Base-by-base conservation (phyloP, 2,888 invertebrate species). In the Drosophila putrida region DNA sequence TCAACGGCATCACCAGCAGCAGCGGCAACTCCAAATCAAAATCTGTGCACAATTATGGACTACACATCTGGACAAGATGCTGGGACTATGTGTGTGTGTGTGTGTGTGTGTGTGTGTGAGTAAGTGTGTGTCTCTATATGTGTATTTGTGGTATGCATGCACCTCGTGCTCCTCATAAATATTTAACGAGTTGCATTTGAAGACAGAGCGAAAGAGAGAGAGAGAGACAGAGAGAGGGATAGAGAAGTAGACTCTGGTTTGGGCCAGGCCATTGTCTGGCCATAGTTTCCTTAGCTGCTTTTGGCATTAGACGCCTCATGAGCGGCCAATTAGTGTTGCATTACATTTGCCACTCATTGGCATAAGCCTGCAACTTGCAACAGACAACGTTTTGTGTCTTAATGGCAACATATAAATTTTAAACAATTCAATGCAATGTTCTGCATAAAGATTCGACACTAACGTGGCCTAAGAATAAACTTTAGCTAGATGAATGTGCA, bases 31-130 rank as follows among this genome's bases (percentile, higher is more conserved):
- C 69, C 85, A 89, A 83, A 89, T 89, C 88, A 84, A 84, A 87
- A 87, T 84, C 88, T 89, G 85, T 89, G 89, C 89, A 89, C 83
- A 84, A 89, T 84, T 84, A 89, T 89, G 88, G 89, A 71, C 86
- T 89, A 89, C 89, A 89, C 83, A 84, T 89, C 83, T 84, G 89
- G 89, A 61, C 88, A 82, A 75, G 79, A 71, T 43, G 54, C 31
- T 28, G 47, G 36, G 25, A 39, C 36, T 31, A 28, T 15, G 49
- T 59, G 4, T 65, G 33, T 55, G 31, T 41, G 31, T 25, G 15
- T 20, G 28, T 55, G 31, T 41, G 31, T 25, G 15, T 20, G 28
- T 53, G 15, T 28, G 39, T 11, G 35, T 50, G n/a, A 49, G 28
- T 57, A 5, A 39, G 13, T 54, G 44, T 55, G 44, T 62, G 46